These are phyloP conservation scores for Heliconius ismenius DNA, from an alignment of 2,888 invertebrate genomes.

Conservation along the genomic window DNA sequence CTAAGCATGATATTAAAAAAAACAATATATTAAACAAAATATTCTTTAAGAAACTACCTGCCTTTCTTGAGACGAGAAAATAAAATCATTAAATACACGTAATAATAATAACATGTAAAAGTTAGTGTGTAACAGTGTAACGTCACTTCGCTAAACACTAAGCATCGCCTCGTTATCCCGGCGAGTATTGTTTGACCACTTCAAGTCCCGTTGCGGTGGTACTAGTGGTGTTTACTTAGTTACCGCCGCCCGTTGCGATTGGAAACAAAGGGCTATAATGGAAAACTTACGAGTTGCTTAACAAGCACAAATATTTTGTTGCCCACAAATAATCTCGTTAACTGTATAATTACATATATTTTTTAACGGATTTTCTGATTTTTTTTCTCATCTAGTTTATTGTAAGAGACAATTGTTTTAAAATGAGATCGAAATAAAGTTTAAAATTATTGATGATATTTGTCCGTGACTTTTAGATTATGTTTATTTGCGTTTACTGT, in stretches of 20 bases:
- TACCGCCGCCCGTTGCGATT: conserved; percentile 18
- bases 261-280: conserved; percentile 27
- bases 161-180: conserved; percentile 38
- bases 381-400: background rate
- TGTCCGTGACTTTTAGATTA: too few species aligned
- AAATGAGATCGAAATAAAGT: too few species aligned
- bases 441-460: too few species aligned
- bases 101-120: background rate
- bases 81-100: background rate
- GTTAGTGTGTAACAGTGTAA: conserved; percentile 18
- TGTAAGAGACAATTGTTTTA: too few species aligned
- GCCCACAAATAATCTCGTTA: conserved; percentile 11
- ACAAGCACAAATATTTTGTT: conserved; percentile 20
- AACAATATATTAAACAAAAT: too few species aligned
- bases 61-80: background rate
- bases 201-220: conserved; percentile 37
- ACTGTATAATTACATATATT: background rate
- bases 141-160: conserved; percentile 38
- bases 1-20: too few species aligned
- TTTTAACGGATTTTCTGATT: background rate
- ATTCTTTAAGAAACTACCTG: too few species aligned
- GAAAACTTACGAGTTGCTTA: conserved; percentile 10
- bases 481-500: too few species aligned
- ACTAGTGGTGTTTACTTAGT: conserved; percentile 31
- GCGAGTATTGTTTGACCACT: conserved; percentile 41